A percentile compares a stretch with the other conserved stretches of the same genome.
phyloP scores from a whole-genome alignment of 1,140 invertebrate species.

The Heliconius nattereri region DNA sequence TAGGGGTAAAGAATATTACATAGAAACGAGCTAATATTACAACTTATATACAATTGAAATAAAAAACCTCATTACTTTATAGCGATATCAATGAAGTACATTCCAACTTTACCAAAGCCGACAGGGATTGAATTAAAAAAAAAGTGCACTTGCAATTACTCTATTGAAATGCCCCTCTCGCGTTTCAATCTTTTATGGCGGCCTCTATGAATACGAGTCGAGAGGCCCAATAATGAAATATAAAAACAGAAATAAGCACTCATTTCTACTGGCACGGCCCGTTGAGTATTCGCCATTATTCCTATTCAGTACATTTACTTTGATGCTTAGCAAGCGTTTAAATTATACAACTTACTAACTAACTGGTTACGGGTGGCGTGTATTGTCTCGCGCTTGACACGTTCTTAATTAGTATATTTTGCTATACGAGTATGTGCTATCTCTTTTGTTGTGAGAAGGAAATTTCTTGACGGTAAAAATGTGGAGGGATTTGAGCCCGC shows the following conservation, averaged over 20 bases:
- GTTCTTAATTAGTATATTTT: conserved; percentile 25
- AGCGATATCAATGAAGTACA: conserved; percentile 76
- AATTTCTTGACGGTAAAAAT: not conserved
- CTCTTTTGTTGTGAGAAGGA: not conserved
- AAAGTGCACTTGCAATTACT: conserved; percentile 79
- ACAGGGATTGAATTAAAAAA: conserved; percentile 74
- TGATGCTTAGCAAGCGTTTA: conserved; percentile 69
- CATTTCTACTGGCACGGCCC: conserved; percentile 63
- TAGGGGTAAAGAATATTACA: conserved; percentile 9
- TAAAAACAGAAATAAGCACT: conserved; percentile 79
- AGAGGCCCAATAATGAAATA: conserved; percentile 80
- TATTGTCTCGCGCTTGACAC: conserved; percentile 20
- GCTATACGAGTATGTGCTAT: not conserved
- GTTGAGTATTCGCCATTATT: conserved; percentile 72
- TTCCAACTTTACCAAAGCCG: conserved; percentile 74
- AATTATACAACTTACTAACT: conserved; percentile 53
- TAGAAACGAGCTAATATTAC: conserved; percentile 35
- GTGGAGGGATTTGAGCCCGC: too few species aligned
- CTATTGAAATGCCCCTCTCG: conserved; percentile 78
- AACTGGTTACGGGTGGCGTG: conserved; percentile 20
- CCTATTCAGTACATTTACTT: conserved; percentile 66
- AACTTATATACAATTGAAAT: conserved; percentile 40
- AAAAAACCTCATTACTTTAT: conserved; percentile 76
- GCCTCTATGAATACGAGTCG: conserved; percentile 77
- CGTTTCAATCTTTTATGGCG: conserved; percentile 79